Base-by-base conservation (phyloP, 2,888 invertebrate species). In the Sialis lutaria region DNA sequence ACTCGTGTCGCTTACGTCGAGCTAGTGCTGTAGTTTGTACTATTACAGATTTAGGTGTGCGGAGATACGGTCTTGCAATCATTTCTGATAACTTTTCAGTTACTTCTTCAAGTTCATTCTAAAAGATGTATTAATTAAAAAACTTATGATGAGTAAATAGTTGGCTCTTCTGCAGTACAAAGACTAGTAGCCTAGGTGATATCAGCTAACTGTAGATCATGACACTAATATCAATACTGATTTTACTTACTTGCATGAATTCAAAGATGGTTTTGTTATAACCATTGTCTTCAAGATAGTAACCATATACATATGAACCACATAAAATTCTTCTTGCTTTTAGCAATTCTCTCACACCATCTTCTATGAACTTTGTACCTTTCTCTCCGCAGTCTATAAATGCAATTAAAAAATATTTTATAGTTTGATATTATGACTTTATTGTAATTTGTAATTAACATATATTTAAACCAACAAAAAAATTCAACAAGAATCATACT, bases 281-380 rank as follows among this genome's bases (percentile, higher is more conserved):
- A 6, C 76, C 75, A 56, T 72, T 71, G 53, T 77, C 77, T 57
- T 75, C 74, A 44, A 79, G 60, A 57, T 77, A 79, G 59, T 73
- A 79, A 7, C 77, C 79, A 58, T 77, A 78, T n/a, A 77, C 77
- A 57, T 79, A 79, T 5, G 77, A 76, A 40, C 76, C 78, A 58
- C 77, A 76, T 4, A 79, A 60, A 12, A 79, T 75, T 49, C 75
- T 61, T 46, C 79, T 61, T 1, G 76, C 72, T 60, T 77, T 77
- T 34, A 78, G 59, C 44, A 79, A 61, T 58, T 79, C 78, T 49
- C 74, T 63, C 4, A 79, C 72, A 6, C 78, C 77, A 54, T 77
- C 75, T 55, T 76, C 75, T 9, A 79, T 70, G 59, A 79, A 79
- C 57, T 65, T 64, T 6, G 68, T 69, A 34, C 65, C 63, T 46